These are phyloP conservation scores for Drosophila carrolli DNA, from an alignment of 1,140 invertebrate species.

Conservation along the genomic window DNA sequence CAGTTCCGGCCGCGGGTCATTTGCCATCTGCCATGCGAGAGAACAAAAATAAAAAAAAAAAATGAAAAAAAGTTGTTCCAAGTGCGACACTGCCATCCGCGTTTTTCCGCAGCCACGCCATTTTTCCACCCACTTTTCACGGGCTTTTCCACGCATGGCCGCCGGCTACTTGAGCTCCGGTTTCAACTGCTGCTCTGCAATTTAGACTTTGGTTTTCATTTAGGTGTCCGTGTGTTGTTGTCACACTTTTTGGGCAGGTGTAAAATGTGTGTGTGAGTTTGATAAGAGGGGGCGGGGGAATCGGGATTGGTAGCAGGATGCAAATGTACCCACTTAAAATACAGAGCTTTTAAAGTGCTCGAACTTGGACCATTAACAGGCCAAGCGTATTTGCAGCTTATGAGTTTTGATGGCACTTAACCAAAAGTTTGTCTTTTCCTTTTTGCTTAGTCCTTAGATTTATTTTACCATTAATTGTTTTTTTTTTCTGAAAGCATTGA, in stretches of 20 bases:
- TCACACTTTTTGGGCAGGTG: slow-evolving; percentile 11
- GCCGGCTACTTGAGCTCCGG: slow-evolving; percentile 18
- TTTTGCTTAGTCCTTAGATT: not conserved
- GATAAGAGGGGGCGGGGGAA: too few relatives aligned
- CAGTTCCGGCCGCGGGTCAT: slow-evolving; percentile 21
- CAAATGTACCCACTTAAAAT: slow-evolving; percentile 5
- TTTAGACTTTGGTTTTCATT: slow-evolving; percentile 36
- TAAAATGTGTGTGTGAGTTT: not conserved
- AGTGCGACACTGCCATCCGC: slow-evolving; percentile 15
- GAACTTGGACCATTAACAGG: not conserved
- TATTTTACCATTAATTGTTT: not conserved
- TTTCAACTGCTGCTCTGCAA: slow-evolving; percentile 31
- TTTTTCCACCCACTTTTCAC: slow-evolving; percentile 11
- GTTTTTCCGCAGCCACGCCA: slow-evolving; percentile 3
- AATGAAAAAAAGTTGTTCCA: slow-evolving; percentile 16
- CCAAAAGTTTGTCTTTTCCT: not conserved
- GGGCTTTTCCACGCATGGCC: slow-evolving; percentile 31
- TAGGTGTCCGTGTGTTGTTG: slow-evolving; percentile 26
- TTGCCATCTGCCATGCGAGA: slow-evolving; percentile 14
- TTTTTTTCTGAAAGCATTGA: too few relatives aligned
- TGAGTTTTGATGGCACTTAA: not conserved
- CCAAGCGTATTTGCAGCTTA: not conserved
- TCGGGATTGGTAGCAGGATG: not conserved
- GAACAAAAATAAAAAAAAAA: not conserved
- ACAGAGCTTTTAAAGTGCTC: slow-evolving; percentile 15